Conservation (phyloP, 2,888 invertebrate species). For the Scaptodrosophila latifasciaeformis region DNA sequence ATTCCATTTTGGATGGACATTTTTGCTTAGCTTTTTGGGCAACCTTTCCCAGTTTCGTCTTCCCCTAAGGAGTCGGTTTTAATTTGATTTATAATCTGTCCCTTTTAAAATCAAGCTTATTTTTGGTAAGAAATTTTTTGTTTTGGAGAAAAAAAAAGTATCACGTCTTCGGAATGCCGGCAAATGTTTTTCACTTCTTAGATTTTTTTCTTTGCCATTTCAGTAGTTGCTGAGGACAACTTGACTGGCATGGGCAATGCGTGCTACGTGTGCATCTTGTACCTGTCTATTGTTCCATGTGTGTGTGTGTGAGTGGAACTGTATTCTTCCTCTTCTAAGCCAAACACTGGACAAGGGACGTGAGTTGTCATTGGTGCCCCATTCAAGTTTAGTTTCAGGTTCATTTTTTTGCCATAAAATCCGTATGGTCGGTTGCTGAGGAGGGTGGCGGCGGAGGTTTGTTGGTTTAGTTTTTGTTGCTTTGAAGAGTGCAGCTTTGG, state of each 20-base stretch:
- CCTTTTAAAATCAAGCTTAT: too few relatives aligned
- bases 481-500: constrained; percentile 28
- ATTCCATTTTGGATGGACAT: too few relatives aligned
- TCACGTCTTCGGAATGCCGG: constrained; percentile 13
- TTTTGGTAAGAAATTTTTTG: too few relatives aligned
- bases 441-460: too few relatives aligned
- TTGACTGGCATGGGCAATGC: constrained; percentile 17
- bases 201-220: too few relatives aligned
- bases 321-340: constrained; percentile 4
- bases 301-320: background rate
- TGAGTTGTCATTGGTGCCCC: constrained; percentile 60
- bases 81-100: too few relatives aligned
- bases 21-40: too few relatives aligned
- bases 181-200: too few relatives aligned
- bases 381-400: constrained; percentile 9
- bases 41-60: too few relatives aligned
- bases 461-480: constrained; percentile 12
- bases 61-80: too few relatives aligned
- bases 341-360: constrained; percentile 32
- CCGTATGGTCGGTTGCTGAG: too few relatives aligned
- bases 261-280: constrained; percentile 42
- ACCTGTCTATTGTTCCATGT: constrained; percentile 29
- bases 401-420: constrained; percentile 50
- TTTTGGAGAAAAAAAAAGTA: background rate
- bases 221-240: too few relatives aligned